phyloP scores from a whole-genome alignment of 1,140 invertebrate species.

The Macrobrachium rosenbergii region DNA sequence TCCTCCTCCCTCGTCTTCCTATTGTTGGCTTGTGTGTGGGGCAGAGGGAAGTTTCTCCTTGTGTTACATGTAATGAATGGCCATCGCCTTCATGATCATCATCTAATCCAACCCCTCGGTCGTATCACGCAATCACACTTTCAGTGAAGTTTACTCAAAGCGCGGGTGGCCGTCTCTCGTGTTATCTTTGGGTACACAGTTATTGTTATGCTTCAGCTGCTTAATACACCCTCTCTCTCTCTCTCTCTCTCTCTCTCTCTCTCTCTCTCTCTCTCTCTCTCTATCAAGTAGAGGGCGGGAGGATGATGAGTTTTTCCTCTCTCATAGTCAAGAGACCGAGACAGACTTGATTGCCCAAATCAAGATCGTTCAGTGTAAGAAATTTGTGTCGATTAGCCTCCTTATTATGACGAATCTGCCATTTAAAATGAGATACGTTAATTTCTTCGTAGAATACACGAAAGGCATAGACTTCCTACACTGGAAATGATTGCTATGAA shows the following conservation, averaged over 20 bases:
- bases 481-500: too few relatives aligned
- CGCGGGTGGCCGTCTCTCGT: neutral
- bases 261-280: slow-evolving; percentile 12
- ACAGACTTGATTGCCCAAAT: neutral
- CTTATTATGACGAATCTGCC: too few relatives aligned
- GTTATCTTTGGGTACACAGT: neutral
- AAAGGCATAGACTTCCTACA: too few relatives aligned
- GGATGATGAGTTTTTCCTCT: neutral
- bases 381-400: too few relatives aligned
- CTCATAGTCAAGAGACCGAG: neutral
- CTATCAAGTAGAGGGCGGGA: neutral
- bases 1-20: neutral
- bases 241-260: slow-evolving; percentile 18
- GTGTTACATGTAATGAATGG: too few relatives aligned
- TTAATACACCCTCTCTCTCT: neutral
- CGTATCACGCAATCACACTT: neutral
- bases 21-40: neutral
- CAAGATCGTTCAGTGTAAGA: neutral
- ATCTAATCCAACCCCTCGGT: neutral
- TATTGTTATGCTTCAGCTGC: neutral
- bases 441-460: too few relatives aligned
- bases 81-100: neutral
- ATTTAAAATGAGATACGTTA: too few relatives aligned
- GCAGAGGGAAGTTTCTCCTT: too few relatives aligned
- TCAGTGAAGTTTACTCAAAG: neutral